Evolutionary conservation across 2,888 invertebrate species (phyloP).

Genomic region (Achlya flavicornis): DNA sequence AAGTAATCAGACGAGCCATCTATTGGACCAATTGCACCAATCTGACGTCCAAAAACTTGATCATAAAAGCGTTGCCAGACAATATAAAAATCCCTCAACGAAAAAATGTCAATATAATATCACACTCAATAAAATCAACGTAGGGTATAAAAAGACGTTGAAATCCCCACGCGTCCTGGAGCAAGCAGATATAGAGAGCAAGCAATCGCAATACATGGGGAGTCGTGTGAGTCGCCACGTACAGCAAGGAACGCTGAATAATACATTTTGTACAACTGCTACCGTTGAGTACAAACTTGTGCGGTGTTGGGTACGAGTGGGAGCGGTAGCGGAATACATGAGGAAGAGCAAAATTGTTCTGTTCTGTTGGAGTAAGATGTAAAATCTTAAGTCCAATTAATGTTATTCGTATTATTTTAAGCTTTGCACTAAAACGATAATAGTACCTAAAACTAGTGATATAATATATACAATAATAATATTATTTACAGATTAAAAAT

Average conservation of each 20-base stretch:
- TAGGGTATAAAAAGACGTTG: conserved; percentile 10
- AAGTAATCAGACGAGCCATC: too few species aligned
- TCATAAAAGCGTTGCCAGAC: background rate
- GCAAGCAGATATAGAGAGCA: conserved; percentile 20
- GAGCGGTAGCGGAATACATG: conserved; percentile 24
- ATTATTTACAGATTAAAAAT: too few species aligned
- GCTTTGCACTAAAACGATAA: too few species aligned
- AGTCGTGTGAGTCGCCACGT: conserved; percentile 42
- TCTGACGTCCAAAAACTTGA: background rate
- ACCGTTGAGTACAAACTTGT: conserved; percentile 49
- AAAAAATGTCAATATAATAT: conserved; percentile 7
- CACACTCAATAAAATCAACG: conserved; percentile 12
- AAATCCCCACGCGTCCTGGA: conserved; percentile 2
- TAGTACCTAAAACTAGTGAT: too few species aligned
- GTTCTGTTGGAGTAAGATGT: too few species aligned
- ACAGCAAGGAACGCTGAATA: conserved; percentile 55
- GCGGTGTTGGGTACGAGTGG: conserved; percentile 23
- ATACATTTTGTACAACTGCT: conserved; percentile 61
- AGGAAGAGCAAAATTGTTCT: background rate
- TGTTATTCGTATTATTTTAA: too few species aligned
- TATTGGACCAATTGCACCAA: too few species aligned
- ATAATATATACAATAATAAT: too few species aligned
- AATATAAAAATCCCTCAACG: background rate
- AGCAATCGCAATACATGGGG: conserved; percentile 41
- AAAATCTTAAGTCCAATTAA: too few species aligned